phyloP scores from a whole-genome alignment of 2,888 invertebrate species.

The Ochropleura plecta region DNA sequence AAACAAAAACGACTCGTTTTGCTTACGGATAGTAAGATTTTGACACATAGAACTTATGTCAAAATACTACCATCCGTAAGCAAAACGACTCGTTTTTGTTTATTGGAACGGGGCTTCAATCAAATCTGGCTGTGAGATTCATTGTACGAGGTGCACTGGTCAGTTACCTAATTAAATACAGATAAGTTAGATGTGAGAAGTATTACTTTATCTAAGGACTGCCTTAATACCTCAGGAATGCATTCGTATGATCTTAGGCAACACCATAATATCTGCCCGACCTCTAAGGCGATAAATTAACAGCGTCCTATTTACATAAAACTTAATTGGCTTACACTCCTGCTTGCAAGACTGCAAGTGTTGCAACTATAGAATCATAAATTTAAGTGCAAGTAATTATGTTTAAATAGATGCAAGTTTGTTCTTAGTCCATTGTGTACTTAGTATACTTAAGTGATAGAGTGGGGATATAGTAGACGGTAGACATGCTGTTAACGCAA shows the following conservation, averaged over 20 bases:
- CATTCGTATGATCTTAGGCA: not conserved
- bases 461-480: slow-evolving; percentile 1
- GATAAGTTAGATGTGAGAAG: not conserved
- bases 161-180: too few species aligned
- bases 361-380: slow-evolving; percentile 22
- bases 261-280: slow-evolving; percentile 2
- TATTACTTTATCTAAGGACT: not conserved
- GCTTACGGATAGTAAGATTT: too few species aligned
- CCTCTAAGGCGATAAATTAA: slow-evolving; percentile 25
- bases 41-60: too few species aligned
- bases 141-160: too few species aligned
- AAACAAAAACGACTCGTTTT: too few species aligned
- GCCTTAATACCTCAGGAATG: not conserved
- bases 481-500: not conserved
- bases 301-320: slow-evolving; percentile 6
- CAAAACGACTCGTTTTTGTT: too few species aligned
- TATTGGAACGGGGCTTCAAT: too few species aligned
- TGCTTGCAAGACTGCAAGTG: not conserved
- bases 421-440: slow-evolving; percentile 24
- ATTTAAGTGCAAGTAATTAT: slow-evolving; percentile 47
- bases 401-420: slow-evolving; percentile 33
- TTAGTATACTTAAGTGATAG: slow-evolving; percentile 4
- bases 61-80: too few species aligned
- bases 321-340: slow-evolving; percentile 39
- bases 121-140: too few species aligned